Evolutionary conservation across 2,797 vertebrate species (phyloP).

Genomic region (Sciaenops ocellatus): DNA sequence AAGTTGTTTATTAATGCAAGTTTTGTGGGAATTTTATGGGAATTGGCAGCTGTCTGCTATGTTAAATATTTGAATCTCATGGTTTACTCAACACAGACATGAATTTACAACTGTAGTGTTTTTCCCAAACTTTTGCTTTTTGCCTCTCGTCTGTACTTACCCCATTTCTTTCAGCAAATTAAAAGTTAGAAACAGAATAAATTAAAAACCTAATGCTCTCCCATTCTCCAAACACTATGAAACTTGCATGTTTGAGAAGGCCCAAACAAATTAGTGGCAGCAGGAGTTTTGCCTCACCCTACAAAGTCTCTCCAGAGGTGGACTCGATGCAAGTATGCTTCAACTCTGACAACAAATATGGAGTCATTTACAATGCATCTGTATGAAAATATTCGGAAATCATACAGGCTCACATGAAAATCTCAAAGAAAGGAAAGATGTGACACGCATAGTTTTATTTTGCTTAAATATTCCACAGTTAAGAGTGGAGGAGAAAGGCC

Average conservation of each 20-base stretch:
- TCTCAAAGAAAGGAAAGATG: too few species aligned
- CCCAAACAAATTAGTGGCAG: not conserved
- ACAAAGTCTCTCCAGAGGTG: not conserved
- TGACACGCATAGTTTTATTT: too few species aligned
- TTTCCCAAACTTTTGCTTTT: not conserved
- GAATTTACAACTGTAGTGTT: slow-evolving; percentile 35
- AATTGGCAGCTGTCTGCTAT: slow-evolving; percentile 37
- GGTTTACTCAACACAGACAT: slow-evolving; percentile 10
- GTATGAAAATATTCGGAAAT: not conserved
- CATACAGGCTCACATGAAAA: not conserved
- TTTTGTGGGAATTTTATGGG: slow-evolving; percentile 6
- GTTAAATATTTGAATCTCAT: slow-evolving; percentile 51
- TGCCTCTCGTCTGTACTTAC: slow-evolving; percentile 5
- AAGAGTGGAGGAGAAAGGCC: not conserved
- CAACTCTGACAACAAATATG: not conserved
- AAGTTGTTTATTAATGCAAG: slow-evolving; percentile 20
- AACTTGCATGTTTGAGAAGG: not conserved
- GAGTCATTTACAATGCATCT: not conserved
- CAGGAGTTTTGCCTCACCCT: not conserved
- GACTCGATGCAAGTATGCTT: not conserved
- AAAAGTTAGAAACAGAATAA: not conserved
- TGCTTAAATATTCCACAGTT: not conserved
- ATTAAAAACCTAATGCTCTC: not conserved
- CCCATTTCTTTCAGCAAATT: not conserved
- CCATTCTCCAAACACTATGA: not conserved